Evolutionary conservation across 2,797 vertebrate genomes (phyloP).

Genomic region (Enteromius fasciolatus): DNA sequence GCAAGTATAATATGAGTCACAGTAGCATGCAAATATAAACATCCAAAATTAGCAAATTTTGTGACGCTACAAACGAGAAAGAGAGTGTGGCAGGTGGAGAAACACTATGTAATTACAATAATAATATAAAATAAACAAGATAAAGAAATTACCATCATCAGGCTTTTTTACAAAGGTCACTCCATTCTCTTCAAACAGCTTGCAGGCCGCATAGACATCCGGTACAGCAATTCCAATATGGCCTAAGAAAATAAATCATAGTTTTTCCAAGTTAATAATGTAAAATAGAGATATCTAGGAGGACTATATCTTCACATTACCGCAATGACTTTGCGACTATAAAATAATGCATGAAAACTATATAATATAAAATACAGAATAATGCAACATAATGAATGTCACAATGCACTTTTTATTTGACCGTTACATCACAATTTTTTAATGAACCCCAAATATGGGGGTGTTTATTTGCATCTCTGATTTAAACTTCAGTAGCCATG

Average conservation of each 20-base stretch:
- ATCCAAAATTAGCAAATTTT: neutral
- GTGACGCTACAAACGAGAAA: neutral
- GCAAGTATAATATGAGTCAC: neutral
- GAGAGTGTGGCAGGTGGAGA: neutral
- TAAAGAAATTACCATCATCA: conserved; percentile 84
- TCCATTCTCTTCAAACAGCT: conserved; percentile 92
- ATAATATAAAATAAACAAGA: neutral
- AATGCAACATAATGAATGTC: neutral
- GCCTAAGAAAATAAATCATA: conserved; percentile 71
- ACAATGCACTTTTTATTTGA: neutral
- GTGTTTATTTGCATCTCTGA: too few relatives aligned
- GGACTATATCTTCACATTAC: neutral
- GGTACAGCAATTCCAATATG: conserved; percentile 97
- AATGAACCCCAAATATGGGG: too few relatives aligned
- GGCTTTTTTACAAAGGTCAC: conserved; percentile 97
- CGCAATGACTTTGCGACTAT: neutral
- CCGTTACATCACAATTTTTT: too few relatives aligned
- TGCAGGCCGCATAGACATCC: conserved; percentile 89
- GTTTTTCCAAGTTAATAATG: neutral
- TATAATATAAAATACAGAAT: neutral
- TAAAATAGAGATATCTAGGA: neutral
- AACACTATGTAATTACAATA: neutral
- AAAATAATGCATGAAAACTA: neutral
- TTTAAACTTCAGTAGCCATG: too few relatives aligned
- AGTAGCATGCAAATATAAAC: neutral